Evolutionary conservation across 1,140 invertebrate species (phyloP), one percentile per base, ranked within the genome.

Genomic region (Brachionus paranguensis): DNA sequence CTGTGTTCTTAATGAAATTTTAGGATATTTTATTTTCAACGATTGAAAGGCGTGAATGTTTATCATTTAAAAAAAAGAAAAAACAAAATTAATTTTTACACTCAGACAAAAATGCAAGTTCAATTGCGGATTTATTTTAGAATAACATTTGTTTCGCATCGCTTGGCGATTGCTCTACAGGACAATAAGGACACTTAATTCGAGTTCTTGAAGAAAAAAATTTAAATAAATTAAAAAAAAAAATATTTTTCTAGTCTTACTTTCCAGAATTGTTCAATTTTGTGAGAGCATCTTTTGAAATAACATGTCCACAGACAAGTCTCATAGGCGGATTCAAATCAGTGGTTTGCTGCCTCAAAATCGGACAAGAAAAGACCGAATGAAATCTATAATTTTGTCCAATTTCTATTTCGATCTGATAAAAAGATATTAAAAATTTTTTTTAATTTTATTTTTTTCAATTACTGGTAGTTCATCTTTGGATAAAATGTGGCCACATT

Each of bases 321-420:
- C 95, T 92, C 94, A 99, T 97, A 14, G 97, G 97, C 81, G 97
- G 97, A 92, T 99, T 99, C 85, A 92, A 92, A 86, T 99, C 96
- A 11, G 95, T 95, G 68, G 95, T 96, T 89, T 99, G 97, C 89
- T 98, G 96, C 50, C 96, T 92, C 68, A 99, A 91, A 87, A 99
- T 99, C 14, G 97, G 97, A 90, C 97, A 99, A 11, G 97, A 96
- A 90, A 99, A 99, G 85, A 98, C 94, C 33, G 96, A 98, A 90
- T 99, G 97, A 89, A 96, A 98, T 85, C 94, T 93, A 86, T 76
- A 50, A 70, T 95, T 94, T 85, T 92, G 92, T 10, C 94, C 95
- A 7, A 96, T 89, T 87, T 96, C 94, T 86, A 97, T 96, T 90
- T 96, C 95, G 88, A 97, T 96, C 94, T 95, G 86, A 68, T 90